These are phyloP conservation scores for Oxyura jamaicensis DNA, from an alignment of 2,113 vertebrate genomes.

Conservation along the genomic window DNA sequence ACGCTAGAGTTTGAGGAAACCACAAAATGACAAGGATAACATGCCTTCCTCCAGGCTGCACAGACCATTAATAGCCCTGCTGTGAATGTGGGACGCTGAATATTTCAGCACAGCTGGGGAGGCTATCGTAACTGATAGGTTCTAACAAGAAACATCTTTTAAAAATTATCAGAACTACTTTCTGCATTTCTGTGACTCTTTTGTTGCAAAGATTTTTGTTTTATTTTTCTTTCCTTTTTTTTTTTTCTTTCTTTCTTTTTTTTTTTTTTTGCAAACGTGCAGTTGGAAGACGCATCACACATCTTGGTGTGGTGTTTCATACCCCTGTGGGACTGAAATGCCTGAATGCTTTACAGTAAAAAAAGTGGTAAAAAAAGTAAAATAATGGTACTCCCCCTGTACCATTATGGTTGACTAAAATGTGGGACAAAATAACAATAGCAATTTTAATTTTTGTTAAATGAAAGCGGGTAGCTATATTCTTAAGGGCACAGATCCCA, in stretches of 20 bases:
- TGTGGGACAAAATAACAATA: neutral
- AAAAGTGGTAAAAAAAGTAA: neutral
- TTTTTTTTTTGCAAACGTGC: neutral
- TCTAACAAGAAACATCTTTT: neutral
- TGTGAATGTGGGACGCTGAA: neutral
- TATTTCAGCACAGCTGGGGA: neutral
- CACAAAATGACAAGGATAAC: neutral
- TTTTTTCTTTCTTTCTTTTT: neutral
- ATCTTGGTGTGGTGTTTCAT: neutral
- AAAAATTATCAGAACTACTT: neutral
- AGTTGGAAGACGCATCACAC: neutral
- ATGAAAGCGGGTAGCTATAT: neutral
- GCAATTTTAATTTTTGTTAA: neutral
- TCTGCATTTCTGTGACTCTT: neutral
- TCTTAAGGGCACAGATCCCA: neutral
- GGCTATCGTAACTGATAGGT: neutral
- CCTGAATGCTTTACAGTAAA: neutral
- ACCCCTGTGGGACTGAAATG: neutral
- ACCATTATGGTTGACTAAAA: neutral
- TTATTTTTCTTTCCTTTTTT: no score
- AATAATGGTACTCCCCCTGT: neutral
- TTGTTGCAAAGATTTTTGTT: neutral
- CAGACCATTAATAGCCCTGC: neutral
- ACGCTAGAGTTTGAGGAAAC: neutral
- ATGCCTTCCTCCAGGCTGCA: neutral